Base-by-base conservation (phyloP, 2,113 vertebrate species). In the Peromyscus polionotus region DNA sequence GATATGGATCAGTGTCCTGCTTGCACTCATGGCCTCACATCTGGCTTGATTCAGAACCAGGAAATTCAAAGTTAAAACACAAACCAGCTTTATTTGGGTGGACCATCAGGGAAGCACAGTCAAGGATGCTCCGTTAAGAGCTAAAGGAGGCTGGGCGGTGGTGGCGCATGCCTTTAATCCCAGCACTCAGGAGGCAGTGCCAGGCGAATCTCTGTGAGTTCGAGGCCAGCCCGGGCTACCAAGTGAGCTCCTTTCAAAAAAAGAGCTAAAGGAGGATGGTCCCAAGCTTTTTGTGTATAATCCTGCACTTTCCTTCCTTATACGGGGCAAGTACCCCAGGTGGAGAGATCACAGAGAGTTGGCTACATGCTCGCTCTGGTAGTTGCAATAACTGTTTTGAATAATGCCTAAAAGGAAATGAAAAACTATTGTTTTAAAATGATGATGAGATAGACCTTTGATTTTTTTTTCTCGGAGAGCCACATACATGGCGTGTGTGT, bases 31-130 rank as follows among this genome's bases (percentile, higher is more conserved):
- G 72, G 92, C 80, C 73, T 95, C 95, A 97, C 93, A 98, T 93
- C 88, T 97, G 95, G 80, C 70, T 93, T 88, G 81, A 93, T 88
- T n/a, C 36, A 93, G 79, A 95, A 84, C 87, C 81, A 94, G 91
- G 91, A 95, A 93, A 94, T 79, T 94, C 80, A 80, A 85, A 95
- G 72, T 91, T 95, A 91, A 89, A 89, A 84, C 45, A 57, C 70
- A 94, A 95, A 83, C 63, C 10, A 59, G 83, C 94, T 95, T 90
- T 65, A 83, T 91, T 75, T 94, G 77, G 86, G 77, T 5, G 16
- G 31, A 77, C 63, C 95, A 20, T 83, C 61, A 63, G 17, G 45
- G 80, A 88, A 92, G 88, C 5, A 11, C 4, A 86, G 57, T 68
- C 20, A 12, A 9, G 36, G 39, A 33, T 0, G 14, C 59, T 39